Conservation (phyloP, 64 coral and sea anemone species). For the Porites lutea region DNA sequence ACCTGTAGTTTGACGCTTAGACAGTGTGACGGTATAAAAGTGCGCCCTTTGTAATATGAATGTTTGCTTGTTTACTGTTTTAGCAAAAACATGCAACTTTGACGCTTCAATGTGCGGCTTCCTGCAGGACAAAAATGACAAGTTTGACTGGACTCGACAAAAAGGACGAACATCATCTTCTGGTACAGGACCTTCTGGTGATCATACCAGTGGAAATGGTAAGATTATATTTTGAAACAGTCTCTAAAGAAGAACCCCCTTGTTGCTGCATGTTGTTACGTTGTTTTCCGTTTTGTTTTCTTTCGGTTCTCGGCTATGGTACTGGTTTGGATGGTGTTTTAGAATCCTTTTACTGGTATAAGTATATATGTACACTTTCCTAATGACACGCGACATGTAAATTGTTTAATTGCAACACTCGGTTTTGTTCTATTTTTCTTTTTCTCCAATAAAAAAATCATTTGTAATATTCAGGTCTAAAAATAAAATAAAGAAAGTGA, state of each 20-base stretch:
- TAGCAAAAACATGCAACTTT: neutral
- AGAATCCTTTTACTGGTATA: too few species aligned
- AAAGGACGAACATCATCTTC: conserved; percentile 24
- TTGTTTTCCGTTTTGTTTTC: neutral
- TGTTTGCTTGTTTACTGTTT: neutral
- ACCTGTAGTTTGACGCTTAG: too few species aligned
- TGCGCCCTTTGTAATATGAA: neutral
- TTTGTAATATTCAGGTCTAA: too few species aligned
- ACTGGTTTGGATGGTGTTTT: too few species aligned
- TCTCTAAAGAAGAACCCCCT: neutral
- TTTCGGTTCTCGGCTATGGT: too few species aligned
- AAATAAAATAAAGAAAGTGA: too few species aligned
- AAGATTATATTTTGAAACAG: neutral
- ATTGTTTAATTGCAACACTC: too few species aligned
- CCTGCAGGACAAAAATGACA: conserved; percentile 25
- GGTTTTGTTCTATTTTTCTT: too few species aligned
- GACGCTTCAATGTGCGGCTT: conserved; percentile 30
- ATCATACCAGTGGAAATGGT: conserved; percentile 63
- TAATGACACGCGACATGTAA: too few species aligned
- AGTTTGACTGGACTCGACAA: conserved; percentile 52
- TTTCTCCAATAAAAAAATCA: too few species aligned
- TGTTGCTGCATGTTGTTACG: neutral
- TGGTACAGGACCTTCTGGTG: conserved; percentile 43
- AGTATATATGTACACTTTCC: too few species aligned
- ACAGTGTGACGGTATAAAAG: neutral